These are phyloP conservation scores for Peromyscus attwateri DNA, from an alignment of 2,797 vertebrate genomes.

Conservation along the genomic window DNA sequence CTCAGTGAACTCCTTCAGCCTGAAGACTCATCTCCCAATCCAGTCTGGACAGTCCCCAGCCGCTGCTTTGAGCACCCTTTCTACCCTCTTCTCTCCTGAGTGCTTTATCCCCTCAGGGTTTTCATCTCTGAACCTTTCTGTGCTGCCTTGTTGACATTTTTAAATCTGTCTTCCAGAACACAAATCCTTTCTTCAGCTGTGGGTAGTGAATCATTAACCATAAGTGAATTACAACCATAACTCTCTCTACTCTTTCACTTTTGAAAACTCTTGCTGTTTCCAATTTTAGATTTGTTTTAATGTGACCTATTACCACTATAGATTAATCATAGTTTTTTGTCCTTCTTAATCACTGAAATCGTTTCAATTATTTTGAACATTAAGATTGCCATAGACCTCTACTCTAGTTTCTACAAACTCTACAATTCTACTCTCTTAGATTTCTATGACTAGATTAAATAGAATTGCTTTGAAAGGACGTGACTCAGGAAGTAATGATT, in stretches of 20 bases:
- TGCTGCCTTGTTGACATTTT: not conserved
- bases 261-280: conserved; percentile 14
- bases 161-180: not conserved
- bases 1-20: not conserved
- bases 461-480: not conserved
- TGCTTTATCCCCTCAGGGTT: not conserved
- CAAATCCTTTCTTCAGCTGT: not conserved
- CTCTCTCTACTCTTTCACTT: not conserved
- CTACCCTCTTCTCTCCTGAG: not conserved
- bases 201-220: not conserved
- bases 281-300: not conserved
- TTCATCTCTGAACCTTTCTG: not conserved
- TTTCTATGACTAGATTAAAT: not conserved
- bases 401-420: not conserved
- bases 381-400: not conserved
- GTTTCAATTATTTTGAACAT: conserved; percentile 32
- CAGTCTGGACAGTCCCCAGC: not conserved
- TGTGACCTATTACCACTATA: not conserved
- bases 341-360: conserved; percentile 24
- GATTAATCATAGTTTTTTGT: not conserved
- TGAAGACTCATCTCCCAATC: not conserved
- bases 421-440: not conserved
- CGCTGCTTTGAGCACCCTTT: not conserved
- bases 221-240: not conserved
- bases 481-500: not conserved